phyloP scores from a whole-genome alignment of 2,797 vertebrate genomes.

The Gila robusta region DNA sequence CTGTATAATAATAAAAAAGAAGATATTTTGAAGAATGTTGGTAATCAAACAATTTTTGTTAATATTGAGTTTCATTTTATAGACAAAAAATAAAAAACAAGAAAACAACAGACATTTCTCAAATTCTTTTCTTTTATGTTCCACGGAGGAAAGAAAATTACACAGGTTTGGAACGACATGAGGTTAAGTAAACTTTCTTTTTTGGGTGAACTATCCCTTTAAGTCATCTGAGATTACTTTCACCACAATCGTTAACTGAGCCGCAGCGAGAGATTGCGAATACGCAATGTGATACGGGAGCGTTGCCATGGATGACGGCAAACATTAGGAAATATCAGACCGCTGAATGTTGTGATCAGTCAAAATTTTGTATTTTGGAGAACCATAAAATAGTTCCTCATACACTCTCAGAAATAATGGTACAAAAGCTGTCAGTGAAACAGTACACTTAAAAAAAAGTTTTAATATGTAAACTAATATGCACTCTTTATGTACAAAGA shows the following conservation, averaged over 20 bases:
- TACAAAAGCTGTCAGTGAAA: too few relatives aligned
- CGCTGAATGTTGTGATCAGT: not conserved
- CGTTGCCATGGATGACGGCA: not conserved
- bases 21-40: not conserved
- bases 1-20: not conserved
- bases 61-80: not conserved
- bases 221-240: not conserved
- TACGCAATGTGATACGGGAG: not conserved
- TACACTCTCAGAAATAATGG: not conserved
- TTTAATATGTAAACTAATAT: too few relatives aligned
- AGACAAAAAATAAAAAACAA: not conserved
- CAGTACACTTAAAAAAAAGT: too few relatives aligned
- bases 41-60: not conserved
- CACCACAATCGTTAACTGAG: not conserved
- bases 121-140: not conserved
- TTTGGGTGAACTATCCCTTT: not conserved
- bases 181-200: not conserved
- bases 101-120: not conserved
- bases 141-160: not conserved
- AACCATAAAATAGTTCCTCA: conserved; percentile 1
- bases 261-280: not conserved
- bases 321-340: not conserved
- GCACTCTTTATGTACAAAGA: too few relatives aligned
- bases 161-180: not conserved
- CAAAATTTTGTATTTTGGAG: not conserved